A percentile compares a stretch with the other conserved stretches of the same genome.
Conservation (phyloP, 2,113 vertebrate species). For the Dicerorhinus sumatrensis region DNA sequence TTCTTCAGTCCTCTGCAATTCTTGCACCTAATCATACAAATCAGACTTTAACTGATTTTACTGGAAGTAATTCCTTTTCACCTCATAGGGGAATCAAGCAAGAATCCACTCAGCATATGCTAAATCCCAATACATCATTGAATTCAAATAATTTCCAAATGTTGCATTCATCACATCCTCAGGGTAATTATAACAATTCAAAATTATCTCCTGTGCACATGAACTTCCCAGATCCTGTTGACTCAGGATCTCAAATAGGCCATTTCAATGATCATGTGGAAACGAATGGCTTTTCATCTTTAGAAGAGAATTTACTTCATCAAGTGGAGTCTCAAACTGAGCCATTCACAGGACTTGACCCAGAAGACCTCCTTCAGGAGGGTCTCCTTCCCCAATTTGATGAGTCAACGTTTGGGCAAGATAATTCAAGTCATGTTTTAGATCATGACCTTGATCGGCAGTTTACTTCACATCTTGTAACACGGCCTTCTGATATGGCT, state of each 20-base stretch:
- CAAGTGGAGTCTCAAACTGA: conserved; percentile 91
- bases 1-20: conserved; percentile 89
- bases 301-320: conserved; percentile 93
- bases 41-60: conserved; percentile 90
- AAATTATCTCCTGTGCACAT: conserved; percentile 94
- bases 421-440: conserved; percentile 88
- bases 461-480: conserved; percentile 82
- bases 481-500: conserved; percentile 80
- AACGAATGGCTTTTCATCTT: conserved; percentile 93
- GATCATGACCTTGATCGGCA: conserved; percentile 88
- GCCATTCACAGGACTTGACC: conserved; percentile 93
- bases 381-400: conserved; percentile 95
- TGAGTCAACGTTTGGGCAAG: conserved; percentile 92
- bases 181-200: conserved; percentile 92
- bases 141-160: conserved; percentile 93
- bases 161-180: conserved; percentile 91
- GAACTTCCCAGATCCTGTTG: conserved; percentile 88
- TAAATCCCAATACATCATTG: conserved; percentile 88
- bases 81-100: conserved; percentile 90
- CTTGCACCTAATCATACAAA: conserved; percentile 88
- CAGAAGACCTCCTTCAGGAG: conserved; percentile 94
- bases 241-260: conserved; percentile 90
- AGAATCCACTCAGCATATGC: conserved; percentile 86
- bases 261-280: conserved; percentile 89
- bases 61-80: conserved; percentile 92